A percentile compares a stretch with the other conserved stretches of the same genome.
These are phyloP conservation scores for Sinosuthora webbiana DNA, from an alignment of 2,113 vertebrate genomes.

Conservation along the genomic window DNA sequence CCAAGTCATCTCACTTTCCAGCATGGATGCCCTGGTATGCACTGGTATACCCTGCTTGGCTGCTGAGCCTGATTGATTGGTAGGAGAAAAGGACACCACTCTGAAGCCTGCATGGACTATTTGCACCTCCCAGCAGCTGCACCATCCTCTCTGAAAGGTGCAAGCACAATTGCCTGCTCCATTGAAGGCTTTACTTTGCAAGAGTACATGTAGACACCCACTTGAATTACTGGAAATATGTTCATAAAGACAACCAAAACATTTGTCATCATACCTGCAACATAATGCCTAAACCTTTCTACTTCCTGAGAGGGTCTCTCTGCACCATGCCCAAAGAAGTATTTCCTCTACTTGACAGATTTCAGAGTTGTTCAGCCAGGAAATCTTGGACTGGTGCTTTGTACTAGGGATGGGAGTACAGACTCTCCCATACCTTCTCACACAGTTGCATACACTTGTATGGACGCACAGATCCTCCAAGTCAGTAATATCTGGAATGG, in stretches of 20 bases:
- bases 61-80: background rate
- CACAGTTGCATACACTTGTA: rapidly evolving
- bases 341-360: background rate
- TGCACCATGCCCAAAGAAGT: background rate
- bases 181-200: background rate
- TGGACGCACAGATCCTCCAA: background rate
- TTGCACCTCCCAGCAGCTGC: background rate
- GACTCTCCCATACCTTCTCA: background rate
- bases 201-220: background rate
- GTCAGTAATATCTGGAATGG: background rate
- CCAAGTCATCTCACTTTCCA: background rate
- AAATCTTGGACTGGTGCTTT: background rate
- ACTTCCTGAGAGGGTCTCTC: background rate
- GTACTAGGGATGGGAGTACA: background rate
- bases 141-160: background rate
- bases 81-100: background rate
- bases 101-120: background rate
- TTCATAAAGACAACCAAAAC: background rate
- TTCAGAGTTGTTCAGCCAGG: background rate
- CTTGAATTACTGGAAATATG: background rate
- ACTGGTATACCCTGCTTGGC: rapidly evolving
- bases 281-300: background rate
- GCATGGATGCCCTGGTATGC: background rate
- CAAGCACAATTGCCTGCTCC: background rate
- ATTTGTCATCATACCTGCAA: background rate